Base-by-base conservation (phyloP, 2,797 vertebrate genomes). In the Pangasius mekongensis region DNA sequence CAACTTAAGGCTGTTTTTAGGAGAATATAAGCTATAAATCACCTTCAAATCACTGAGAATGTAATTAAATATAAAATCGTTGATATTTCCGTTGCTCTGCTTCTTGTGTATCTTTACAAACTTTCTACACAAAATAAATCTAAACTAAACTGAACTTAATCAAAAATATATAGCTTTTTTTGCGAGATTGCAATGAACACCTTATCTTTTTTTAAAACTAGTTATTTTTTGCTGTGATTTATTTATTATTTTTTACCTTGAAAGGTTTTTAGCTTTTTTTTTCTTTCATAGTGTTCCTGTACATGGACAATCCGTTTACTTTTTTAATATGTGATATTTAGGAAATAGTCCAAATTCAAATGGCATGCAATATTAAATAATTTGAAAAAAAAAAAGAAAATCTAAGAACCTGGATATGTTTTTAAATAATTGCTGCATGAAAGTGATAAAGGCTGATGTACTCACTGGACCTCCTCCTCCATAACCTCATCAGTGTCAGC, bases 401-500 rank as follows among this genome's bases (percentile, higher is more conserved):
- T 56, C 24, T 33, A 1, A 81, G 20, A 24, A 80, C 33, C 9
- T 60, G 10, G n/a, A 62, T 47, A 24, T 2, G 0, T 33, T 36
- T 33, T 20, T 5, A n/a, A 27, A 83, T 16, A 62, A 82, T 64
- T 64, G 80, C 2, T 83, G 39, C 58, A 49, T 11, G 22, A 30
- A 49, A 49, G 81, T 60, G 78, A 27, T 13, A 81, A 60, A 62
- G 22, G 36, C 43, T 62, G 58, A 43, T 56, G 39, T 77, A 95
- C 95, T 77, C 93, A 96, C 96, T 92, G 94, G 87, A 87, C 90
- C 30, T 94, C 94, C 84, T 94, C 95, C 60, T 92, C 92, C 85
- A 91, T 20, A 27, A 94, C 91, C 27, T 95, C 96, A 71, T 96
- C 95, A 69, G 93, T 91, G 92, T 96, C 96, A 77, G 94, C 94